phyloP scores from a whole-genome alignment of 2,113 vertebrate species.

The Urocolius indicus region DNA sequence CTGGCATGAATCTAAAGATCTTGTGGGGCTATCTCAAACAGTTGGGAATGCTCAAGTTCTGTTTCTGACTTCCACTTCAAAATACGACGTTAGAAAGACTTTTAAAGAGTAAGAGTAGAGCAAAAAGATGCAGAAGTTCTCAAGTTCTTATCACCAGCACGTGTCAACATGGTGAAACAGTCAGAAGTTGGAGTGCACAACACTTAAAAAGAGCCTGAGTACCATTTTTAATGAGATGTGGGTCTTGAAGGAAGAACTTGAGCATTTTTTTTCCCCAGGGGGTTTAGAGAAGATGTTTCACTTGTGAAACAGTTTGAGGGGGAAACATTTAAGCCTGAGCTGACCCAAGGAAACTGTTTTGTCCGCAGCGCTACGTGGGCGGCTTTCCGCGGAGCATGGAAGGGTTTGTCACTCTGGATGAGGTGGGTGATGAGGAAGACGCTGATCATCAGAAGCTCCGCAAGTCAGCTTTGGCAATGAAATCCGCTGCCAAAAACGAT shows the following conservation, averaged over 20 bases:
- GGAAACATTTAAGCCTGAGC: background rate
- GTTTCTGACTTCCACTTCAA: background rate
- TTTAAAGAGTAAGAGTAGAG: background rate
- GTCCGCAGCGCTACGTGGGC: conserved; percentile 72
- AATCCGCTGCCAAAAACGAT: conserved; percentile 64
- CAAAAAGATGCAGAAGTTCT: background rate
- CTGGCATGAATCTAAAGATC: background rate
- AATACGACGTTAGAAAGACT: background rate
- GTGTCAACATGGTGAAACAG: no score
- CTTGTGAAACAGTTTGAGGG: background rate
- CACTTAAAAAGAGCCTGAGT: background rate
- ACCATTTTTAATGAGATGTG: background rate
- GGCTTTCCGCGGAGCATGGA: conserved; percentile 91
- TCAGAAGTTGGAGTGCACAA: no score
- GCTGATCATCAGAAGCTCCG: conserved; percentile 73
- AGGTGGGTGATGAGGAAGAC: conserved; percentile 90
- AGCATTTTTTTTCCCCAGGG: background rate
- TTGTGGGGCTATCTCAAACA: background rate
- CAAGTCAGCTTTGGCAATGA: conserved; percentile 67
- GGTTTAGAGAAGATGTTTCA: background rate
- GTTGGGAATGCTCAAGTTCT: no score
- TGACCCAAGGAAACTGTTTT: conserved; percentile 46
- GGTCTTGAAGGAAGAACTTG: background rate
- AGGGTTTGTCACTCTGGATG: conserved; percentile 94
- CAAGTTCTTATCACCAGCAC: background rate